Evolutionary conservation across 2,888 invertebrate species (phyloP).

Genomic region (Anthophora plumipes): DNA sequence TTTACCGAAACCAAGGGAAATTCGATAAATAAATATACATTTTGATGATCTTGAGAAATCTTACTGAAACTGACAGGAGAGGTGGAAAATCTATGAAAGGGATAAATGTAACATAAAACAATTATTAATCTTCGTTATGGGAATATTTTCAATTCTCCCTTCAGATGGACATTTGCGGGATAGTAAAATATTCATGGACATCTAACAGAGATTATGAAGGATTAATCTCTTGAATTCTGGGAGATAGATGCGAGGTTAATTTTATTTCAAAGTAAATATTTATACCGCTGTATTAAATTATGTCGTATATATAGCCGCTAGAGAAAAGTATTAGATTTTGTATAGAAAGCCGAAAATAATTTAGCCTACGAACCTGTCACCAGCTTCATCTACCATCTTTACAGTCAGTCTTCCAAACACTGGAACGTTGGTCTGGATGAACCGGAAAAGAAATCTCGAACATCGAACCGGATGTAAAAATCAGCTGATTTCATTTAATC

Average conservation of each 20-base stretch:
- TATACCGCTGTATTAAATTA: constrained; percentile 9
- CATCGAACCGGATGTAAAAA: constrained; percentile 77
- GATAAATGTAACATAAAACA: neutral
- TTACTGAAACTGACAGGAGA: constrained; percentile 49
- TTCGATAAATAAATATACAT: constrained; percentile 14
- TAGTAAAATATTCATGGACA: constrained; percentile 42
- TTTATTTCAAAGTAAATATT: constrained; percentile 32
- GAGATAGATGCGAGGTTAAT: constrained; percentile 53
- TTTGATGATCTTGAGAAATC: constrained; percentile 20
- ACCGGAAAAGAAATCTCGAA: constrained; percentile 72
- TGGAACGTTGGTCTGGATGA: constrained; percentile 69
- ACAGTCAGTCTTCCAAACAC: constrained; percentile 67
- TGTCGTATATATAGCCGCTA: constrained; percentile 3
- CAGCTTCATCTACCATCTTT: constrained; percentile 83
- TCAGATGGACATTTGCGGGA: constrained; percentile 26
- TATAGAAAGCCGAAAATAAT: constrained; percentile 54
- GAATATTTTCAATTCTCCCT: neutral
- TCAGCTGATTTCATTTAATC: constrained; percentile 75
- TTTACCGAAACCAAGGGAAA: constrained; percentile 8
- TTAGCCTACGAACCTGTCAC: constrained; percentile 82
- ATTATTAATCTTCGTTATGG: neutral
- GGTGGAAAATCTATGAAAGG: constrained; percentile 1
- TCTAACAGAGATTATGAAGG: constrained; percentile 43
- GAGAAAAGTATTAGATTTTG: constrained; percentile 20
- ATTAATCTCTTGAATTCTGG: constrained; percentile 36